These are phyloP conservation scores for Nothura maculosa DNA, from an alignment of 2,797 vertebrate species.

Conservation along the genomic window DNA sequence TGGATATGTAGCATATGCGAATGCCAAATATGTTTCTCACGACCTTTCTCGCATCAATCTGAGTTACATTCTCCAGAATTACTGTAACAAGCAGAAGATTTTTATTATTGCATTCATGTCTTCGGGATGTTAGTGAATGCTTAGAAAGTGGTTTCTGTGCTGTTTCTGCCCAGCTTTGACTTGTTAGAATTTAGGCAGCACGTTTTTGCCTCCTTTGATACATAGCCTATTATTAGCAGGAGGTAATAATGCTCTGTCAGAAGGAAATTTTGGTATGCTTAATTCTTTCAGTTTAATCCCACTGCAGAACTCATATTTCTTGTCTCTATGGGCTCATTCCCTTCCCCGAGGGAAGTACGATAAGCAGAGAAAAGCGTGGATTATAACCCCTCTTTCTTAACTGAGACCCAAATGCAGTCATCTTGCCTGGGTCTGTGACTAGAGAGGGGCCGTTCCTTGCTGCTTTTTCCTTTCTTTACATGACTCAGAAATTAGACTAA, in stretches of 20 bases:
- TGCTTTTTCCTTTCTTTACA: background rate
- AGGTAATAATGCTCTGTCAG: background rate
- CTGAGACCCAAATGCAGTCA: background rate
- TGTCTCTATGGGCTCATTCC: background rate
- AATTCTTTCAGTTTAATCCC: background rate
- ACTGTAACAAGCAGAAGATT: background rate
- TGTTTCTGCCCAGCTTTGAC: background rate
- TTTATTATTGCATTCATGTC: background rate
- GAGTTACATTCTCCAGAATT: background rate
- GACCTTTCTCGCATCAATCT: background rate
- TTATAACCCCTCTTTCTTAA: background rate
- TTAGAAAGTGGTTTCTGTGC: background rate
- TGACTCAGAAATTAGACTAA: background rate
- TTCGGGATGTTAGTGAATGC: background rate
- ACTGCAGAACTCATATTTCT: background rate
- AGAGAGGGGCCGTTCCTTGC: background rate
- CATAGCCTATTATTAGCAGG: background rate
- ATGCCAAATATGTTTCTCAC: conserved; percentile 28
- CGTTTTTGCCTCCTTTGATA: background rate
- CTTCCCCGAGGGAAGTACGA: background rate
- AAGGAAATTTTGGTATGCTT: background rate
- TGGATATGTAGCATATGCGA: background rate
- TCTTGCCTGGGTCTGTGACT: background rate
- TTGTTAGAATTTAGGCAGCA: background rate
- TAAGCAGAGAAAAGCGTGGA: background rate